Conservation (phyloP, 2,797 vertebrate species). For the Cyprinella venusta region DNA sequence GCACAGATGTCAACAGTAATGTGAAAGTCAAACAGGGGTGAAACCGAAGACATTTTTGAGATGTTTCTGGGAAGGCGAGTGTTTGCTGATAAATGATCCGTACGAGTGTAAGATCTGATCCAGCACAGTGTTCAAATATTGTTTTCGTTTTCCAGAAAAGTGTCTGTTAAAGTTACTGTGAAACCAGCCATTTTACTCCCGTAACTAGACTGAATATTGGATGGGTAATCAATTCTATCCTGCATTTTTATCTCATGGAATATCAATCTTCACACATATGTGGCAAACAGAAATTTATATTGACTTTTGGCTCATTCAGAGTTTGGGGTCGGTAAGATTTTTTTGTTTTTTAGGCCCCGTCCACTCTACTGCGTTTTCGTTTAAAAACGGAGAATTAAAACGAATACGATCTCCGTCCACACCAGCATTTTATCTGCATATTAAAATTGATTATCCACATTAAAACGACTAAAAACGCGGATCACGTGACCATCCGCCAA, state of each 20-base stretch:
- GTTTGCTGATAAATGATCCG: constrained; percentile 23
- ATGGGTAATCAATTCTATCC: neutral
- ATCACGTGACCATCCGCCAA: too few relatives aligned
- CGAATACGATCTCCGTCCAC: too few relatives aligned
- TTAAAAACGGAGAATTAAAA: too few relatives aligned
- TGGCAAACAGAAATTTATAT: neutral
- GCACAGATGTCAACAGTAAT: constrained; percentile 21
- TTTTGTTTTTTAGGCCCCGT: too few relatives aligned
- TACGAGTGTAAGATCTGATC: constrained; percentile 1
- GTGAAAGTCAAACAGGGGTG: constrained; percentile 3
- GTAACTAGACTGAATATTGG: neutral
- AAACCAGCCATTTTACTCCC: neutral
- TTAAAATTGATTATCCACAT: too few relatives aligned
- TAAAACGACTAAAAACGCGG: too few relatives aligned
- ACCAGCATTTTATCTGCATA: too few relatives aligned
- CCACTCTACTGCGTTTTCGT: too few relatives aligned
- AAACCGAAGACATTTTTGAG: constrained; percentile 26
- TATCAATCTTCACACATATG: neutral
- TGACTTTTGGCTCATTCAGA: neutral
- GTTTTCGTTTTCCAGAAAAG: constrained; percentile 11
- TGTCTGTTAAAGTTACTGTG: constrained; percentile 3
- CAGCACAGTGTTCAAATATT: neutral
- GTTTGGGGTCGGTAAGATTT: neutral
- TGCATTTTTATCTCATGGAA: neutral
- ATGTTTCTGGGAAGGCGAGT: constrained; percentile 29